Base-by-base conservation (phyloP, 1,140 invertebrate species). In the Leptonema lineaticorne region DNA sequence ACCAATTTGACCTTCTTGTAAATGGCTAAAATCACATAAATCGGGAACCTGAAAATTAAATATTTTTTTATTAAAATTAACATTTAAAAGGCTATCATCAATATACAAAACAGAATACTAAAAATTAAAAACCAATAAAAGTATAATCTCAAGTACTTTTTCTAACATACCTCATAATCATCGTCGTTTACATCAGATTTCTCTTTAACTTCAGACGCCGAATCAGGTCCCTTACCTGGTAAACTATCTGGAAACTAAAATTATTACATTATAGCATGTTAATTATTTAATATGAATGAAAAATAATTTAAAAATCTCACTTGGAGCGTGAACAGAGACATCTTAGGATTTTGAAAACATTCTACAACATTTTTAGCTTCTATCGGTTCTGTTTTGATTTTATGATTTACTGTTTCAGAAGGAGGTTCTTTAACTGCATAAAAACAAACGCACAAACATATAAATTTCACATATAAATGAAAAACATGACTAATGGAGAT, bases 1-100 rank as follows among this genome's bases (percentile, higher is more conserved):
- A 3, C 86, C 86, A 48, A 86, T 84, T 63, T 79, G 79, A 0
- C 85, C 85, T 58, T 87, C 85, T 67, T 84, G 81, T 68, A 86
- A 65, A 62, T 81, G 76, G 0, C 74, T 56, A 27, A 83, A 67
- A 0, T 75, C 75, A 70, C 81, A 81, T 60, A 74, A 73, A 41
- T 73, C 75, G 20, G 79, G 76, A 1, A 65, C 65, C 76, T 77
- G 59, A 22, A 72, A 66, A 29, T 41, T 6, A 33, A 11, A 29
- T 6, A 22, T 24, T 18, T 9, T 69, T 74, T 65, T 68, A 72
- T 67, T 48, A 48, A 48, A 8, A 33, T 33, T 62, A 7, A 41
- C n/a, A n/a, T n/a, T n/a, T n/a, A n/a, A n/a, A n/a, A n/a, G n/a
- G n/a, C n/a, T n/a, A n/a, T n/a, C n/a, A n/a, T n/a, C n/a, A n/a